Evolutionary conservation across 2,113 vertebrate species (phyloP).

Genomic region (rat (Rattus norvegicus)): DNA sequence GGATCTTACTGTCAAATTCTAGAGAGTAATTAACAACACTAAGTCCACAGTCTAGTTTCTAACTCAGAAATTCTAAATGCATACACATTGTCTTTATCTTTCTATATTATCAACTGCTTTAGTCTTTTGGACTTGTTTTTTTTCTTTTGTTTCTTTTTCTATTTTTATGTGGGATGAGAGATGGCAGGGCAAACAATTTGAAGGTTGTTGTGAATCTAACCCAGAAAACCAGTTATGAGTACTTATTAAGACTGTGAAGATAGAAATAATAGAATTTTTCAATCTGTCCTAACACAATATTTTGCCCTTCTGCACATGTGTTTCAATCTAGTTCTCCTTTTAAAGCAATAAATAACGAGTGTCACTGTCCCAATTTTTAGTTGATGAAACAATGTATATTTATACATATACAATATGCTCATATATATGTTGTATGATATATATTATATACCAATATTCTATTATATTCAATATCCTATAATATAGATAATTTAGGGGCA

Average conservation of each 20-base stretch:
- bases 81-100: neutral
- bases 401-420: neutral
- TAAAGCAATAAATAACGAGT: neutral
- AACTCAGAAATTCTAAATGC: neutral
- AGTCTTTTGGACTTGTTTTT: neutral
- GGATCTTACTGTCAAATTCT: neutral
- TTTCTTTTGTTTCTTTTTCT: neutral
- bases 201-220: neutral
- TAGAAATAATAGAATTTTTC: neutral
- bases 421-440: neutral
- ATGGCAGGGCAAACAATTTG: neutral
- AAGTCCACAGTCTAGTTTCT: neutral
- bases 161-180: neutral
- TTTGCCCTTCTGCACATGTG: neutral
- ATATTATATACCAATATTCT: too few relatives aligned
- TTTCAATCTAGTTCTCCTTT: neutral
- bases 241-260: neutral
- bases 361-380: neutral
- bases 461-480: neutral
- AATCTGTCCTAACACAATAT: neutral
- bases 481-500: neutral
- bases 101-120: neutral
- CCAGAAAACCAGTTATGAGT: neutral
- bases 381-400: conserved; percentile 6
- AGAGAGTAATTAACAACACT: neutral